Evolutionary conservation across 2,888 invertebrate genomes (phyloP), one percentile per base, ranked within the genome.

Genomic region (Sarcophaga caerulescens): DNA sequence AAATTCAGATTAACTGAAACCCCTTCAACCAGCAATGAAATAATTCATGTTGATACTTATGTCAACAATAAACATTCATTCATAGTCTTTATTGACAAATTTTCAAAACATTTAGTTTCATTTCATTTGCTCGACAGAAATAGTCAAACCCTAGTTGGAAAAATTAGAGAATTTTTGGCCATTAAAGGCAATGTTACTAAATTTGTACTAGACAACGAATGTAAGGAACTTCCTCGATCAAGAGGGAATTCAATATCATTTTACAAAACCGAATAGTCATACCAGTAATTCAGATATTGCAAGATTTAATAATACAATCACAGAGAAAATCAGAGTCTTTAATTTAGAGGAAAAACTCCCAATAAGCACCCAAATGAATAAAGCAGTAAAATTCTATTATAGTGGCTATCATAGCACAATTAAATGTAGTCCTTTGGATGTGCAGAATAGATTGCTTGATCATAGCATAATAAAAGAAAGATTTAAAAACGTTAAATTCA

Each of bases 81-180:
- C 25, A 80, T 71, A 45, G 59, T 21, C 21, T 80, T 52, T 66
- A 80, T 71, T 2, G 65, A 71, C 23, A 79, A 71, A 14, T 76
- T 66, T 45, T 76, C 66, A 12, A 63, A 66, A 52, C 59, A 65
- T 76, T 57, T 45, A 45, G 62, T 68, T 17, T 35, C 14, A 45
- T 66, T 76, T 25, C 21, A 71, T 44, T 52, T 79, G 23, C 63
- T 44, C 8, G 63, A 71, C 47, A 71, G 79, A 79, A 79, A 79
- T 71, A 79, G 17, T 21, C 66, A 66, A 66, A 66, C 66, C 19
- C 66, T 66, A 8, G 45, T 66, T 66, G 66, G 44, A 3, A 66
- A 45, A 66, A 66, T 66, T 66, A 19, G 66, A 45, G 45, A 45
- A 66, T 66, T 66, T 66, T 66, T 66, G 35, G 66, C 66, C 66